A percentile compares a stretch with the other conserved stretches of the same genome.
phyloP scores from a whole-genome alignment of 92 coral and sea anemone genomes.

The Epizoanthus scotinus region DNA sequence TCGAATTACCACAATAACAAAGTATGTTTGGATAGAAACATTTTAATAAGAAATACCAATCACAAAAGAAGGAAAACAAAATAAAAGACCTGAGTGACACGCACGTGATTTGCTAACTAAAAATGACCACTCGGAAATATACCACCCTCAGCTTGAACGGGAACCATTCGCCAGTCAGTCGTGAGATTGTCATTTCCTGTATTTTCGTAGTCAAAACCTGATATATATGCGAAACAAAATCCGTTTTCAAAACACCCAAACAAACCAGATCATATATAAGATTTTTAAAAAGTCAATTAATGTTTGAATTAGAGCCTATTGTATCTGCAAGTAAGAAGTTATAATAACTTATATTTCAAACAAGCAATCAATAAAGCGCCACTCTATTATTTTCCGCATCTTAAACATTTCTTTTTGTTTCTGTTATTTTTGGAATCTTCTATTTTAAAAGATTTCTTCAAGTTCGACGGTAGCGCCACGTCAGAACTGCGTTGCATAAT shows the following conservation, averaged over 20 bases:
- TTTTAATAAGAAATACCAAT: not conserved
- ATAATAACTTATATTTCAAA: too few relatives aligned
- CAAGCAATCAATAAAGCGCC: not conserved
- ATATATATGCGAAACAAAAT: conserved; percentile 22
- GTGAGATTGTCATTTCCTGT: conserved; percentile 23
- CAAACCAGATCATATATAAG: not conserved
- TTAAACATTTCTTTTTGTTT: not conserved
- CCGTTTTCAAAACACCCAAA: not conserved
- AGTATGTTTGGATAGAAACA: not conserved
- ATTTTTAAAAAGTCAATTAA: not conserved
- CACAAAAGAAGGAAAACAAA: not conserved
- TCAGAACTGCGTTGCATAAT: too few relatives aligned
- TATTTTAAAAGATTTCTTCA: too few relatives aligned
- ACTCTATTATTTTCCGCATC: not conserved
- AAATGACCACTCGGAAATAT: conserved; percentile 14
- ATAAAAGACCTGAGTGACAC: not conserved
- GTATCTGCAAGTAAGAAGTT: not conserved
- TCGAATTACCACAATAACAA: conserved; percentile 11
- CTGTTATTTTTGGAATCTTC: not conserved
- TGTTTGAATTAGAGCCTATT: not conserved
- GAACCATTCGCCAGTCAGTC: conserved; percentile 1
- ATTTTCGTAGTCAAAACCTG: not conserved
- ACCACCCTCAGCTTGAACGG: conserved; percentile 20
- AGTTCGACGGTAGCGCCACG: too few relatives aligned
- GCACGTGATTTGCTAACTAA: not conserved